Percentiles rank a stretch among this genome's conserved stretches.
Conservation (phyloP, 1,140 invertebrate species). For the Phymorhynchus buccinoides region DNA sequence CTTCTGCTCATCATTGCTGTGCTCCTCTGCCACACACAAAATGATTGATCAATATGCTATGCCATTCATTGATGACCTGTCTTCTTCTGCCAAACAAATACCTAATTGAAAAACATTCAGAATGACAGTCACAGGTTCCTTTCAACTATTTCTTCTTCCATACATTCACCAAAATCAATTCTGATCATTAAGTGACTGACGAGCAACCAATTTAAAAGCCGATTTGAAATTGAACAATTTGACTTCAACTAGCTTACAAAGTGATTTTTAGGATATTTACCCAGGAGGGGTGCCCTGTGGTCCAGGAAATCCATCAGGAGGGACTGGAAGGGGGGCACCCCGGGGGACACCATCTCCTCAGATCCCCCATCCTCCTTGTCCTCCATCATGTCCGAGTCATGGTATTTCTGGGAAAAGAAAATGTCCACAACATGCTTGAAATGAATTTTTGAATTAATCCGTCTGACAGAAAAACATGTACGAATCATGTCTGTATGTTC, state of each 20-base stretch:
- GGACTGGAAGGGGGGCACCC: conserved; percentile 87
- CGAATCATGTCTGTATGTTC: too few relatives aligned
- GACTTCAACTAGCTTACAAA: too few relatives aligned
- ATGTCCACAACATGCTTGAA: too few relatives aligned
- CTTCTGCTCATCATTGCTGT: conserved; percentile 70
- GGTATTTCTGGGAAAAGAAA: conserved; percentile 74
- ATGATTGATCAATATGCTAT: too few relatives aligned
- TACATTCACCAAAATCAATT: neutral
- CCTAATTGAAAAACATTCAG: conserved; percentile 81
- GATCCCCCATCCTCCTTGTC: conserved; percentile 91
- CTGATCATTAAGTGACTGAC: too few relatives aligned
- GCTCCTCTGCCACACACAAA: conserved; percentile 75
- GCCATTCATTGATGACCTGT: too few relatives aligned
- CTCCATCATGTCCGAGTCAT: conserved; percentile 76
- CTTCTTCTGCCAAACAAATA: too few relatives aligned
- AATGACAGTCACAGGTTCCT: conserved; percentile 81
- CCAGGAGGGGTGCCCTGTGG: conserved; percentile 88
- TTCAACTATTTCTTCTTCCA: conserved; percentile 77
- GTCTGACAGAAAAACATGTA: too few relatives aligned
- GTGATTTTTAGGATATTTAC: too few relatives aligned
- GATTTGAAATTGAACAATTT: too few relatives aligned
- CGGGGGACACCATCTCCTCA: conserved; percentile 61
- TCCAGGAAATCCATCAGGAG: conserved; percentile 94
- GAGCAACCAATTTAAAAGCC: too few relatives aligned
- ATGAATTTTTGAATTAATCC: too few relatives aligned